Evolutionary conservation across 2,888 invertebrate species (phyloP), one percentile per base, ranked within the genome.

Genomic region (Hydriomena furcata): DNA sequence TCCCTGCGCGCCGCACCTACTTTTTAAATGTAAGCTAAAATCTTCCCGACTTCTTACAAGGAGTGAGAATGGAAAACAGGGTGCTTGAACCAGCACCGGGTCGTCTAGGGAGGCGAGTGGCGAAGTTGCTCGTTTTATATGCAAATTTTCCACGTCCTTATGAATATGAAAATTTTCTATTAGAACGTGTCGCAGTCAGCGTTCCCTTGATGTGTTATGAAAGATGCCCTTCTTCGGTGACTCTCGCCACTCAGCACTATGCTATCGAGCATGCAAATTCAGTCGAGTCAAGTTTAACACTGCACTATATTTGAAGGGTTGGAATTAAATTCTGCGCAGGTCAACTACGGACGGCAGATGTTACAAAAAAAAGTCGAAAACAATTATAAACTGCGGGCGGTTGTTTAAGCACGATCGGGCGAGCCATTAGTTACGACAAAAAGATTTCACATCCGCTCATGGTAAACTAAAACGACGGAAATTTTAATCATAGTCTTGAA

Each of bases 151-250:
- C 73, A 82, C 84, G 83, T 84, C 82, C 87, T 89, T 89, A 90
- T 89, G 89, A 90, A 90, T 89, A 89, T 90, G 89, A 90, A 89
- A 89, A 89, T 89, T 89, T 89, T 89, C 88, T 89, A 89, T 89
- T 87, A 90, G 85, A 84, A 85, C 84, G 82, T 85, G 88, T 85
- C 87, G 80, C 78, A 80, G 84, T 87, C 89, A 88, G 87, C 87
- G 75, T 71, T 80, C 79, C 71, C 76, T 78, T 82, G 82, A 82
- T 75, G 79, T 81, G 75, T 81, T 71, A 68, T 64, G 67, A 69
- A 68, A 65, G 74, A 74, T 68, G 73, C 67, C 73, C 71, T 71
- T 71, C 68, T 71, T 66, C 63, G 71, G 70, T 71, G 73, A 74
- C 76, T 80, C 73, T 73, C 61, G 59, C 71, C 48, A 66, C 65